Percentiles rank a stretch among this genome's conserved stretches.
phyloP scores from a whole-genome alignment of 2,113 vertebrate species.

The Cranoglanis bouderius region DNA sequence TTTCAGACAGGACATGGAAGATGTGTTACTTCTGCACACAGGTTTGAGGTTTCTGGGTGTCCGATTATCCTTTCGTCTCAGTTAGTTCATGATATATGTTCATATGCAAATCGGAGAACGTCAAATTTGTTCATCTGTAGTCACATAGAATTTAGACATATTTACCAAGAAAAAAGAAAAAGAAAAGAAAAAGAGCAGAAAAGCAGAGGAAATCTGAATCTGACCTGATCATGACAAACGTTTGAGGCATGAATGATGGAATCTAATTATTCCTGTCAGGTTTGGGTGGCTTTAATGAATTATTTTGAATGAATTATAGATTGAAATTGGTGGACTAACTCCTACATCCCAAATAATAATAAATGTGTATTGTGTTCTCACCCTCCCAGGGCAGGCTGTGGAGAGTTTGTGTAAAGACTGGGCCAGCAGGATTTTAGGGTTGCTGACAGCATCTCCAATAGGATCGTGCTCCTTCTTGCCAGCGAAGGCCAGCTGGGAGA shows the following conservation, averaged over 20 bases:
- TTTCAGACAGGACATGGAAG: neutral
- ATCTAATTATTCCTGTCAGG: neutral
- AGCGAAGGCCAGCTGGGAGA: constrained; percentile 95
- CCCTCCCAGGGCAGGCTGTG: constrained; percentile 92
- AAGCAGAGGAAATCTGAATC: neutral
- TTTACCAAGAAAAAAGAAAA: too few relatives aligned
- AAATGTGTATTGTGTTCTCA: constrained; percentile 65
- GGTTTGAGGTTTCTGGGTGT: neutral
- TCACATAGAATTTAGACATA: too few relatives aligned
- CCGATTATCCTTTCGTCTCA: neutral
- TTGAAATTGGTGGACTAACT: neutral
- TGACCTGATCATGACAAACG: neutral
- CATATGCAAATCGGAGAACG: too few relatives aligned
- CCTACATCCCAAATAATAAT: too few relatives aligned
- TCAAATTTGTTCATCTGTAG: too few relatives aligned
- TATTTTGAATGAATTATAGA: too few relatives aligned
- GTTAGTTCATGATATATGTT: neutral
- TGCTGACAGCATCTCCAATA: constrained; percentile 90
- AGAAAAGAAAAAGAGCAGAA: too few relatives aligned
- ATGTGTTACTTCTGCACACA: neutral
- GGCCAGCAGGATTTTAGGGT: constrained; percentile 92
- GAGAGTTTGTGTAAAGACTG: constrained; percentile 96
- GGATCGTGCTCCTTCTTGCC: constrained; percentile 96
- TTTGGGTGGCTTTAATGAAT: neutral
- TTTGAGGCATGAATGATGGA: neutral